Evolutionary conservation across 2,113 vertebrate genomes (phyloP).

Genomic region (Alethe diademata): DNA sequence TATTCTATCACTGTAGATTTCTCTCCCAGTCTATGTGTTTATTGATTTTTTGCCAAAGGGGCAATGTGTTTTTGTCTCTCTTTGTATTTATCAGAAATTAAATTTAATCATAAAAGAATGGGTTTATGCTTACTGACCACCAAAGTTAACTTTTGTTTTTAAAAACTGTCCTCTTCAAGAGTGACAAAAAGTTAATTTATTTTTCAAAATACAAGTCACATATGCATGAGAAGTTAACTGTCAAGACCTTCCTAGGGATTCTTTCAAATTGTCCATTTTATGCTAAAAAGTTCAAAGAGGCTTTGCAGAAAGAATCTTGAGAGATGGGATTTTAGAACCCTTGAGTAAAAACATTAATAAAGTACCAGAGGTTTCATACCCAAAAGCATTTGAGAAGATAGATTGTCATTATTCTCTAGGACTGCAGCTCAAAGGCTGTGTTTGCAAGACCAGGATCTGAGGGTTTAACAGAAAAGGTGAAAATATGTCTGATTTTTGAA

Average conservation of each 20-base stretch:
- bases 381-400: neutral
- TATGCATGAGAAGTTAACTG: neutral
- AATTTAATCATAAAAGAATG: neutral
- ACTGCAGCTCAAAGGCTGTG: neutral
- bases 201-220: neutral
- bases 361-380: neutral
- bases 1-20: neutral
- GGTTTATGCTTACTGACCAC: neutral
- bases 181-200: neutral
- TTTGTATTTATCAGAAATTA: neutral
- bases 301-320: neutral
- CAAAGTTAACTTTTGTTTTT: neutral
- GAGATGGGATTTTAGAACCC: neutral
- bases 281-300: neutral
- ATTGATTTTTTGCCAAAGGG: neutral
- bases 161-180: neutral
- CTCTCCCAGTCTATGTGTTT: neutral
- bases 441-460: neutral
- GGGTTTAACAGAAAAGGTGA: neutral
- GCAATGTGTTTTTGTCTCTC: neutral
- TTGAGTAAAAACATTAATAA: neutral
- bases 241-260: neutral
- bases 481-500: neutral
- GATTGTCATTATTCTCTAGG: neutral
- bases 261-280: neutral